Evolutionary conservation across 2,797 vertebrate species (phyloP).

Genomic region (Pterois miles): DNA sequence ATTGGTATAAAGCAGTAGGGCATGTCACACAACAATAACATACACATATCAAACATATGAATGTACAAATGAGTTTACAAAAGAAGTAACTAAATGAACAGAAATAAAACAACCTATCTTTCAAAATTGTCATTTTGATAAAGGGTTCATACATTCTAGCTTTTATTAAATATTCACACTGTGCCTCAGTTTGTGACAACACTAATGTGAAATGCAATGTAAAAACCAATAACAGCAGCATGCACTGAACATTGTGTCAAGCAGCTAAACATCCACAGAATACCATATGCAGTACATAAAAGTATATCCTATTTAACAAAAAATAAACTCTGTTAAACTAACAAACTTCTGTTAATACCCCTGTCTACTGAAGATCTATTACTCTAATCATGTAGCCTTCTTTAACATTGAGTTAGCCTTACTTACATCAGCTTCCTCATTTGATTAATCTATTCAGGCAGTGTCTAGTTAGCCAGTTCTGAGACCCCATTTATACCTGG

Average conservation of each 20-base stretch:
- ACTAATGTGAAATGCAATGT: neutral
- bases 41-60: neutral
- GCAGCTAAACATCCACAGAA: neutral
- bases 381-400: neutral
- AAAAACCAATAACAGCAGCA: neutral
- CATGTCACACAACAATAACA: neutral
- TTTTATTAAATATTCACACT: neutral
- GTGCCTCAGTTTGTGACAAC: neutral
- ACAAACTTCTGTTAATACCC: neutral
- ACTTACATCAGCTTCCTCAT: neutral
- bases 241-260: neutral
- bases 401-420: neutral
- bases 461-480: neutral
- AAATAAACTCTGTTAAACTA: neutral
- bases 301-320: neutral
- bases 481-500: neutral
- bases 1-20: neutral
- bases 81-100: neutral
- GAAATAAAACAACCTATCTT: neutral
- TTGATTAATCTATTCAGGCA: neutral
- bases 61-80: constrained; percentile 6
- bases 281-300: neutral
- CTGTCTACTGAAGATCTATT: neutral
- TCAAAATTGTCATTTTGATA: neutral
- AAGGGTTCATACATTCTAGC: neutral